Percentiles rank a stretch among this genome's conserved stretches.
phyloP scores from a whole-genome alignment of 2,113 vertebrate species.

The Ophthalmotilapia sp. region DNA sequence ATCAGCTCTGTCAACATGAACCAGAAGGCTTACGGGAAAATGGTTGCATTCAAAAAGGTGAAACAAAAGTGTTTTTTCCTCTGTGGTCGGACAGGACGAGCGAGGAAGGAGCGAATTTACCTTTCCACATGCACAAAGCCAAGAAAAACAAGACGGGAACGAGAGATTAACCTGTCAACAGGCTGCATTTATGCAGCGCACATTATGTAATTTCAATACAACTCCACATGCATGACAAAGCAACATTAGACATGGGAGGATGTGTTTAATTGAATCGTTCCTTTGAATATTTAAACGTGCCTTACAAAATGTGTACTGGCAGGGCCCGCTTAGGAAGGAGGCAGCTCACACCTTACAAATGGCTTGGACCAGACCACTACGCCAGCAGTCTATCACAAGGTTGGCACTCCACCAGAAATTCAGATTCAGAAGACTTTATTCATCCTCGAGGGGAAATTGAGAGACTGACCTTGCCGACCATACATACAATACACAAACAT shows the following conservation, averaged over 20 bases:
- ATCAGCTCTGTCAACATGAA: slow-evolving; percentile 13
- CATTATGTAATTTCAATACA: background rate
- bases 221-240: background rate
- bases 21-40: slow-evolving; percentile 16
- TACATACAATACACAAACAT: background rate
- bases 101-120: background rate
- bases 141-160: slow-evolving; percentile 29
- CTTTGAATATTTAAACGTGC: background rate
- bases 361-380: background rate
- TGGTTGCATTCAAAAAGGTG: slow-evolving; percentile 6
- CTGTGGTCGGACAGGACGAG: background rate
- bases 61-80: slow-evolving; percentile 14
- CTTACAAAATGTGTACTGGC: background rate
- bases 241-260: background rate
- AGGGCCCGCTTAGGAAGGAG: background rate
- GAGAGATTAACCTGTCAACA: slow-evolving; percentile 30
- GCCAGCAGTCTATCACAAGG: background rate
- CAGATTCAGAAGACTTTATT: background rate
- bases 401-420: background rate
- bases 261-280: background rate
- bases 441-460: background rate
- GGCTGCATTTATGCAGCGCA: background rate
- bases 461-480: background rate
- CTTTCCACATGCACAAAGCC: background rate
- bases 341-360: background rate